Percentiles rank a stretch among this genome's conserved stretches.
Conservation (phyloP, 2,113 vertebrate genomes). For the Coreoperca whiteheadi region DNA sequence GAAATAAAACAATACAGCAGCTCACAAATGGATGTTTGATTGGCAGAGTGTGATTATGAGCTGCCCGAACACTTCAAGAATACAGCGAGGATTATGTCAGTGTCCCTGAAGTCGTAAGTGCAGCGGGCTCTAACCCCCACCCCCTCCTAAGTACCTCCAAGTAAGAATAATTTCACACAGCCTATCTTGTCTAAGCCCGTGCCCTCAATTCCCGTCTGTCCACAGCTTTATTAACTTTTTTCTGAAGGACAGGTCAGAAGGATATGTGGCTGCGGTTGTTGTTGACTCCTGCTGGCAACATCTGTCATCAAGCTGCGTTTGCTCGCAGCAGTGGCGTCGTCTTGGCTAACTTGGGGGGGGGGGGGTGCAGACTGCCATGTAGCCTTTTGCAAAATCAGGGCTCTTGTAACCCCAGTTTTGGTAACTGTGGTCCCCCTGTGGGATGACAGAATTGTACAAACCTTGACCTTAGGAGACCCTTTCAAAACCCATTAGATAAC, state of each 20-base stretch:
- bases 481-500: conserved; percentile 33
- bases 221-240: conserved; percentile 67
- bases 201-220: conserved; percentile 81
- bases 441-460: conserved; percentile 5
- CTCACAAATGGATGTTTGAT: conserved; percentile 2
- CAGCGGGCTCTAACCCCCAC: conserved; percentile 38
- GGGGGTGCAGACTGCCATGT: not conserved
- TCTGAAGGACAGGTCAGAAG: conserved; percentile 64
- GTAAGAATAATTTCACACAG: conserved; percentile 73
- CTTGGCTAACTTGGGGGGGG: not conserved
- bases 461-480: conserved; percentile 24
- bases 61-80: conserved; percentile 50
- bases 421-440: not conserved
- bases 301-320: conserved; percentile 60
- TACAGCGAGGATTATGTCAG: conserved; percentile 65
- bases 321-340: not conserved
- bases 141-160: conserved; percentile 61
- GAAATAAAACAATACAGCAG: not conserved
- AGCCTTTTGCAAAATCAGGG: not conserved
- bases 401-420: not conserved
- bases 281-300: conserved; percentile 65
- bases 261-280: conserved; percentile 43
- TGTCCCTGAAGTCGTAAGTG: conserved; percentile 43
- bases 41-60: conserved; percentile 13
- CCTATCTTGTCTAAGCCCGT: conserved; percentile 70